Evolutionary conservation across 2,888 invertebrate species (phyloP), one percentile per base, ranked within the genome.

Genomic region (Choreutis nemorana): DNA sequence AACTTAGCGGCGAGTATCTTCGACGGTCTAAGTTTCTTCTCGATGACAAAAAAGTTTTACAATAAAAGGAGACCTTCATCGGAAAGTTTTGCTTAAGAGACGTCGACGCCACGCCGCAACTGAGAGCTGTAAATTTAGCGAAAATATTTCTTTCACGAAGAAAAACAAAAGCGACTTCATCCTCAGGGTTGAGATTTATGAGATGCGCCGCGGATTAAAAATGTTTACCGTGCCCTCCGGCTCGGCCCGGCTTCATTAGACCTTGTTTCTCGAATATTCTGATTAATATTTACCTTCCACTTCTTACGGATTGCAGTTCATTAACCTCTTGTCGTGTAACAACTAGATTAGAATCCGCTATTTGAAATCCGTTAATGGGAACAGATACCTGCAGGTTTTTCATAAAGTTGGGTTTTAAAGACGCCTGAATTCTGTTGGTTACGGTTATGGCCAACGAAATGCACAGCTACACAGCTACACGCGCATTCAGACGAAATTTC

Each of bases 121-220:
- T 59, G 56, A 62, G 56, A 57, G 47, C 46, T 58, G 59, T 56
- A 59, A 65, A 68, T 67, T 65, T 61, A 50, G 60, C 55, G 50
- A 60, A 65, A 70, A 65, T 62, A 62, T 67, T 64, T 60, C 56
- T 59, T 64, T 55, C 48, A 51, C 45, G 49, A 66, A 66, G 64
- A 62, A 67, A 70, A 72, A 71, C 67, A 71, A 73, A 70, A 55
- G 65, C 53, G 60, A 63, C 59, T 70, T 64, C 60, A 64, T 62
- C 62, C 59, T n/a, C 45, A 47, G 51, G 59, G 57, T 55, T 59
- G 63, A 65, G 70, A 73, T 73, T 73, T 73, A 72, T 73, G 71
- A 71, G 72, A 72, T 72, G 66, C 72, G 72, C 64, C 51, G 55
- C 49, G 72, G 72, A 75, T 75, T 73, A 71, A 73, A 72, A 72